These are phyloP conservation scores for Pogona vitticeps DNA, from an alignment of 2,113 vertebrate genomes.

Conservation along the genomic window DNA sequence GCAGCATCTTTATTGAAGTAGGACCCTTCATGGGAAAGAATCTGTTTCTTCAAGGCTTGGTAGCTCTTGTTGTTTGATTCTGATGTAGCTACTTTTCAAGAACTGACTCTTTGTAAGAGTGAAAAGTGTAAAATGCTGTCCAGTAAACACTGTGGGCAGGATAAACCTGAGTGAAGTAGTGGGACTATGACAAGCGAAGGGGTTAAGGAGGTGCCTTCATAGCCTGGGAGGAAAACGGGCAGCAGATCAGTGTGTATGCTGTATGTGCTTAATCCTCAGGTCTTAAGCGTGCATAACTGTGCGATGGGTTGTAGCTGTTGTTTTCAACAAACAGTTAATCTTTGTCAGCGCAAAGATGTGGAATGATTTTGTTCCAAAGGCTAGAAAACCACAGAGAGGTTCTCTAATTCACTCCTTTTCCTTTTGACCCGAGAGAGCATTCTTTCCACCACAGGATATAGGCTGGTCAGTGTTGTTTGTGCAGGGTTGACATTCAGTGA, in stretches of 20 bases:
- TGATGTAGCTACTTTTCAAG: background rate
- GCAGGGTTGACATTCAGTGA: background rate
- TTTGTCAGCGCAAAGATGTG: background rate
- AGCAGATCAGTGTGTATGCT: background rate
- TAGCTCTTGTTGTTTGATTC: background rate
- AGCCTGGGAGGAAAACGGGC: background rate
- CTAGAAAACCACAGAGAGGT: background rate
- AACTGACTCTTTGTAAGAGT: background rate
- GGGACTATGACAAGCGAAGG: background rate
- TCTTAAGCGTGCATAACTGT: background rate
- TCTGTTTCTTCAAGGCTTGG: background rate
- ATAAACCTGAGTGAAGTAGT: background rate
- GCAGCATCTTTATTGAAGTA: background rate
- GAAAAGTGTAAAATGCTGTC: background rate
- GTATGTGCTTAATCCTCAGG: background rate
- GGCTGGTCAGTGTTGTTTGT: background rate
- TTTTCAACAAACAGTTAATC: conserved; percentile 2
- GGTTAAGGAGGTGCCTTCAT: background rate
- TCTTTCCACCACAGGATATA: background rate
- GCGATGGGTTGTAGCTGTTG: background rate
- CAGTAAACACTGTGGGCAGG: background rate
- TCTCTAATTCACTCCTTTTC: background rate
- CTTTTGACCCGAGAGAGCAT: background rate
- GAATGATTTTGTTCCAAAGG: background rate
- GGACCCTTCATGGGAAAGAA: background rate